Conservation (phyloP, 2,113 vertebrate genomes). For the Syngnathus floridae region DNA sequence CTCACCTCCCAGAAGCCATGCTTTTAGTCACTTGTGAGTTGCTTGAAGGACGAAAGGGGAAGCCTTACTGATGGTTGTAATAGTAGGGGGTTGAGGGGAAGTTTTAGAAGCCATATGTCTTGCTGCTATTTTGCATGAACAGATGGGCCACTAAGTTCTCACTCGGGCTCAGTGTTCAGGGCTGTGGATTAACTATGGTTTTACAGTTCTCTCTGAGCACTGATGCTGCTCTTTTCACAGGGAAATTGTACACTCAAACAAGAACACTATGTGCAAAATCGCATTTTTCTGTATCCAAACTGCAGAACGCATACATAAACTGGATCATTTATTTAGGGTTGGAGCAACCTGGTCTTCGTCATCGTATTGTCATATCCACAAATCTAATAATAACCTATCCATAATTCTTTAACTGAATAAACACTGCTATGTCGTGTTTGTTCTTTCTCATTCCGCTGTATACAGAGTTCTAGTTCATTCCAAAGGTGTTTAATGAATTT, state of each 20-base stretch:
- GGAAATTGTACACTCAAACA: slow-evolving; percentile 11
- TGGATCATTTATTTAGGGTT: slow-evolving; percentile 4
- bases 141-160: slow-evolving; percentile 40
- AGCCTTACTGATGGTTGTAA: not conserved
- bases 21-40: slow-evolving; percentile 2
- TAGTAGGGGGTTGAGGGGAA: not conserved
- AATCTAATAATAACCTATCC: not conserved
- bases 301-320: slow-evolving; percentile 13
- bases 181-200: slow-evolving; percentile 40
- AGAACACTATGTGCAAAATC: slow-evolving; percentile 19
- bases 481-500: not conserved
- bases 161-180: slow-evolving; percentile 23
- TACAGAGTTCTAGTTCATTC: not conserved
- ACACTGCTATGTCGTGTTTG: not conserved
- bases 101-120: slow-evolving; percentile 47
- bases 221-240: slow-evolving; percentile 16
- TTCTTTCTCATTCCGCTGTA: not conserved
- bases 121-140: slow-evolving; percentile 32
- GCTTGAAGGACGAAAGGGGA: slow-evolving; percentile 7
- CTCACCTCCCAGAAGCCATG: not conserved
- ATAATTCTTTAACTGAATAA: not conserved
- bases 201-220: slow-evolving; percentile 32
- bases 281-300: slow-evolving; percentile 22
- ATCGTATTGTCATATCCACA: not conserved
- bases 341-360: not conserved